Conservation (phyloP, 64 coral and sea anemone genomes). For the Catalaphyllia jardinei region DNA sequence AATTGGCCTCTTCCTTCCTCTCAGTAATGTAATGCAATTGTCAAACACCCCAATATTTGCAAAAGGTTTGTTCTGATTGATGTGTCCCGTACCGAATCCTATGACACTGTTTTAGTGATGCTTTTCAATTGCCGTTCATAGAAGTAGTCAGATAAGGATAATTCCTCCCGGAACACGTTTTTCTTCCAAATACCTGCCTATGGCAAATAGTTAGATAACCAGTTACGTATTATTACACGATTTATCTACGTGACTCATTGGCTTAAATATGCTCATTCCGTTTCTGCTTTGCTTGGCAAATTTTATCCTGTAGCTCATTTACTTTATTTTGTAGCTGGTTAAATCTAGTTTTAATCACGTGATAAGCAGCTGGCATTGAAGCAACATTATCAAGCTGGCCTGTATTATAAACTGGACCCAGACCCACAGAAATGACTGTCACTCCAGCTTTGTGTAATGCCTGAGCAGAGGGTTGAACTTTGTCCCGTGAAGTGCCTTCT, state of each 20-base stretch:
- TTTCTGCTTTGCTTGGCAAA: constrained; percentile 32
- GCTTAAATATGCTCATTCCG: not conserved
- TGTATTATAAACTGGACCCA: constrained; percentile 50
- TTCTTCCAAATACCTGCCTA: too few relatives aligned
- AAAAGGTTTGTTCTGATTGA: too few relatives aligned
- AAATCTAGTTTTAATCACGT: constrained; percentile 58
- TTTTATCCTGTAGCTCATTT: constrained; percentile 50
- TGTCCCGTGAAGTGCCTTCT: constrained; percentile 40
- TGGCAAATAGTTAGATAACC: too few relatives aligned
- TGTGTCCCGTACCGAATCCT: too few relatives aligned
- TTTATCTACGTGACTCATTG: not conserved
- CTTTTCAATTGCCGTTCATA: too few relatives aligned
- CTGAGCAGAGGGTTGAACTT: constrained; percentile 36
- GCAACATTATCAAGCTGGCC: constrained; percentile 46
- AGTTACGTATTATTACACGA: too few relatives aligned
- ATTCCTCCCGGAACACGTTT: too few relatives aligned
- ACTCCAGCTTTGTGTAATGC: constrained; percentile 58
- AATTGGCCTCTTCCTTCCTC: too few relatives aligned
- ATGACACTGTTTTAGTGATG: too few relatives aligned
- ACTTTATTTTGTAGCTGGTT: constrained; percentile 41
- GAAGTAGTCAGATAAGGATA: too few relatives aligned
- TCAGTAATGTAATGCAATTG: too few relatives aligned
- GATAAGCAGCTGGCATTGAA: constrained; percentile 37
- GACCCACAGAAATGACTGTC: constrained; percentile 59
- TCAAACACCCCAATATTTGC: too few relatives aligned